Base-by-base conservation (phyloP, 1,140 invertebrate species). In the Drosophila bocqueti region DNA sequence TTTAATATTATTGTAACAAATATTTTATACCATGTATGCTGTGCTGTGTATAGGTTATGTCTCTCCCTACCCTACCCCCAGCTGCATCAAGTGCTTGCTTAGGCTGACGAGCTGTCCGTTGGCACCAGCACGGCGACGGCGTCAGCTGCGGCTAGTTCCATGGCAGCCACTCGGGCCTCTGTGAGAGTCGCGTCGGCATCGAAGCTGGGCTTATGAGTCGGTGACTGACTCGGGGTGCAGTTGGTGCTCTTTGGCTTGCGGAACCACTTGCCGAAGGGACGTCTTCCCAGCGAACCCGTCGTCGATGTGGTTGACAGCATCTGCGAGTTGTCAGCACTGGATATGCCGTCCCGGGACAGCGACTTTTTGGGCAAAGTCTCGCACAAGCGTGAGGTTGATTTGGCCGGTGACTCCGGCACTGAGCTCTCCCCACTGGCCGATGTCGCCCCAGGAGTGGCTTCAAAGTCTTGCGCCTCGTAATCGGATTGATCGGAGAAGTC, bases 201-300 rank as follows among this genome's bases (percentile, higher is more conserved):
- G 34, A 90, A 90, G 67, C 61, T 52, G 36, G 91, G 68, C 66
- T 93, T 92, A 54, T 93, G 92, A 15, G 91, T 93, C 5, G 92
- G 92, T n/a, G 92, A 93, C 40, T 93, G 92, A 61, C 92, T 93
- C 1, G 92, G 92, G 9, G 92, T 93, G 42, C 91, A 90, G 38
- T 92, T 91, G 47, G 83, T 81, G 65, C 91, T 93, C 61, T 93
- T 93, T 31, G 92, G 83, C 31, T 93, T 93, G 18, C 92, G 89
- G 55, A 93, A 92, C 92, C 92, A 93, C 62, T 91, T 93, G 29
- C 92, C 92, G 13, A 93, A 74, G 36, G 84, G 82, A 7, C 89
- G 78, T 18, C 92, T 81, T 5, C 92, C 92, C 24, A 93, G 65
- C 24, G 92, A 93, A 15, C 89, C 86, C 8, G 92, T 91, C 9